phyloP scores from a whole-genome alignment of 2,888 invertebrate genomes.

The Spicauda simplicius region DNA sequence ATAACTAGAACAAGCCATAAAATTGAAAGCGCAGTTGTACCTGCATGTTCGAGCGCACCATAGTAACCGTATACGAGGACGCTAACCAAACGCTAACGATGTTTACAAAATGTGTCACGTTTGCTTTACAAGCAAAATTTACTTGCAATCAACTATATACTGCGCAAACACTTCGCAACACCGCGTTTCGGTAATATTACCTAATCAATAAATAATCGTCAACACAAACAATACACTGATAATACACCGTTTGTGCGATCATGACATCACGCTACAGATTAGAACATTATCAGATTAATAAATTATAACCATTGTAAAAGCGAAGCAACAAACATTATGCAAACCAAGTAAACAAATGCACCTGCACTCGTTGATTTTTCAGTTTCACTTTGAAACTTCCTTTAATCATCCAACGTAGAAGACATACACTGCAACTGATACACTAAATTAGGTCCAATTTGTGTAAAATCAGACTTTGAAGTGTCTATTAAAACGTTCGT shows the following conservation, averaged over 20 bases:
- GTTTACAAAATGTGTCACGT: constrained; percentile 76
- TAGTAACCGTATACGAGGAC: constrained; percentile 45
- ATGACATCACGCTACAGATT: constrained; percentile 29
- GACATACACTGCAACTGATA: constrained; percentile 66
- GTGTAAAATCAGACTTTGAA: constrained; percentile 54
- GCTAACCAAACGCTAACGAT: constrained; percentile 66
- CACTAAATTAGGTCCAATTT: constrained; percentile 57
- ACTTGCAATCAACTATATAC: constrained; percentile 50
- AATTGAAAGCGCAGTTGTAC: constrained; percentile 42
- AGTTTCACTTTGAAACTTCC: constrained; percentile 53
- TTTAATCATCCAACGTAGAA: constrained; percentile 47
- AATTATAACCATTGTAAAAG: constrained; percentile 39
- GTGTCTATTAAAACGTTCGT: constrained; percentile 58
- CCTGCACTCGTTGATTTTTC: constrained; percentile 71
- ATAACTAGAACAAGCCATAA: constrained; percentile 36
- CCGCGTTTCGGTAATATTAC: constrained; percentile 6
- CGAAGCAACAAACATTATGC: constrained; percentile 49
- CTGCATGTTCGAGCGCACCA: constrained; percentile 40
- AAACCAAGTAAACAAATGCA: constrained; percentile 73
- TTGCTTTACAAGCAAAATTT: constrained; percentile 55
- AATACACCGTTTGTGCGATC: constrained; percentile 11
- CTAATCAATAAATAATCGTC: constrained; percentile 12
- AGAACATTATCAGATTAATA: constrained; percentile 20
- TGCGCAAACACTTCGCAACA: constrained; percentile 6
- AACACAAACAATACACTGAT: constrained; percentile 25